Evolutionary conservation across 1,140 invertebrate genomes (phyloP).

Genomic region (Ceratitis capitata): DNA sequence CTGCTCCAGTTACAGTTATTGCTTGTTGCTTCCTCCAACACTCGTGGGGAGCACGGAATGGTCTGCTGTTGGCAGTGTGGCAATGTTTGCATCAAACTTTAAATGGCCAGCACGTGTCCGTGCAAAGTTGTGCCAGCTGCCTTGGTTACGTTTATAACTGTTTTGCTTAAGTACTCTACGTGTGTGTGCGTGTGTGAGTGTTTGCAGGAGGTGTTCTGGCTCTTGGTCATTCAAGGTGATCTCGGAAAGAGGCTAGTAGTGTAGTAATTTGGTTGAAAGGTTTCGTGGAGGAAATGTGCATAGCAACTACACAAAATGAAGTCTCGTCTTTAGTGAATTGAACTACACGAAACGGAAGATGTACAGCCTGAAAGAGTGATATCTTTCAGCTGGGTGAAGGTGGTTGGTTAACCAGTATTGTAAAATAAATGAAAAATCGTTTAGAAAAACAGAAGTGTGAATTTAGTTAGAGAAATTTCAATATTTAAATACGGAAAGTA

Average conservation of each 20-base stretch:
- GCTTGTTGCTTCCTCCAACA: neutral
- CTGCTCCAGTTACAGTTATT: too few relatives aligned
- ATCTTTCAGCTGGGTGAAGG: neutral
- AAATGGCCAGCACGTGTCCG: neutral
- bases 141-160: neutral
- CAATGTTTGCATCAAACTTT: conserved; percentile 3
- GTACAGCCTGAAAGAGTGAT: neutral
- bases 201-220: neutral
- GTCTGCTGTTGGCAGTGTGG: neutral
- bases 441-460: neutral
- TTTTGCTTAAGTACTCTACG: too few relatives aligned
- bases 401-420: neutral
- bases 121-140: neutral
- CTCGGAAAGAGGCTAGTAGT: neutral
- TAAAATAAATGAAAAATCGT: neutral
- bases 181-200: neutral
- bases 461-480: neutral
- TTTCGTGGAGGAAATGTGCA: neutral
- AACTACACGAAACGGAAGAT: neutral
- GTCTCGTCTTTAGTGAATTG: neutral
- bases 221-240: neutral
- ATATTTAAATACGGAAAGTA: neutral
- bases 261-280: neutral
- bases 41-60: neutral
- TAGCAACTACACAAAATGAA: neutral